These are phyloP conservation scores for Bombus polaris DNA, from an alignment of 1,140 invertebrate genomes.

Conservation along the genomic window DNA sequence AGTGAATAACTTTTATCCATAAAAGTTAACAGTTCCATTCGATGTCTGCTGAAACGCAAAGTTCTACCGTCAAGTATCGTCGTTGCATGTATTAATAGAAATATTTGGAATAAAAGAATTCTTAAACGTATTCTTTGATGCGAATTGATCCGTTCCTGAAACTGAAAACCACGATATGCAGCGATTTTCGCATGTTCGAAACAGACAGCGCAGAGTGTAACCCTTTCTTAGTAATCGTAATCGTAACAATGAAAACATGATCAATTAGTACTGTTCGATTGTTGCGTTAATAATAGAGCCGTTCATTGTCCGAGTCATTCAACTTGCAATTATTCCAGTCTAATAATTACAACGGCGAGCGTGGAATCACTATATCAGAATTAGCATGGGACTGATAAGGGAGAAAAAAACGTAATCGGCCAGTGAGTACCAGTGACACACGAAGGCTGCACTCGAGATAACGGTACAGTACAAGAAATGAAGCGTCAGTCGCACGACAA, in stretches of 20 bases:
- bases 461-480: constrained; percentile 36
- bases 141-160: too few relatives aligned
- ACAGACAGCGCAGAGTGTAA: too few relatives aligned
- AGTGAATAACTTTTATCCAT: too few relatives aligned
- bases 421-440: constrained; percentile 18
- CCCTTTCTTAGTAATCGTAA: background rate
- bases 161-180: too few relatives aligned
- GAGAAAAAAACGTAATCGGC: constrained; percentile 17
- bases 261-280: constrained; percentile 19
- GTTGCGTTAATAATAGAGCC: constrained; percentile 14
- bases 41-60: too few relatives aligned
- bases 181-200: too few relatives aligned
- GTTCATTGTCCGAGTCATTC: constrained; percentile 39
- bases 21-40: too few relatives aligned
- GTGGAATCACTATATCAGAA: constrained; percentile 28
- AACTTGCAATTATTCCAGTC: constrained; percentile 51
- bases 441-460: constrained; percentile 36
- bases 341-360: constrained; percentile 28
- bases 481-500: constrained; percentile 59
- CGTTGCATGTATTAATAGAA: too few relatives aligned
- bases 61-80: too few relatives aligned
- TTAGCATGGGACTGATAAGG: constrained; percentile 40
- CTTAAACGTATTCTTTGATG: too few relatives aligned
- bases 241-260: background rate
- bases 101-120: too few relatives aligned